Percentiles rank a stretch among this genome's conserved stretches.
These are phyloP conservation scores for Miichthys miiuy DNA, from an alignment of 2,797 vertebrate species.

Conservation along the genomic window DNA sequence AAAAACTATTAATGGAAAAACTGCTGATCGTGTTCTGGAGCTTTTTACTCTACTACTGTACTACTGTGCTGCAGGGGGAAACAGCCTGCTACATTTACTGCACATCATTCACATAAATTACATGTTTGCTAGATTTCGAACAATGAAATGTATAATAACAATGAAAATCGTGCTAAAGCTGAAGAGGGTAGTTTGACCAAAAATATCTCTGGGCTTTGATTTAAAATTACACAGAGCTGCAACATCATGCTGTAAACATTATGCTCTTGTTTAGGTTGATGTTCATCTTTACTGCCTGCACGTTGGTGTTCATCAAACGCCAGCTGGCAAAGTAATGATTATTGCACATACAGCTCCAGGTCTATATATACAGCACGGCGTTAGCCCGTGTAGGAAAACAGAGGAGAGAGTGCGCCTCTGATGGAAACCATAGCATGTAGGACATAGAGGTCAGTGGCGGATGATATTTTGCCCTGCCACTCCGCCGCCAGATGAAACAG, in stretches of 20 bases:
- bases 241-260: neutral
- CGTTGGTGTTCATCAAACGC: neutral
- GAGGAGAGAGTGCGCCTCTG: conserved; percentile 18
- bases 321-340: conserved; percentile 10
- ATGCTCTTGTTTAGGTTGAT: conserved; percentile 10
- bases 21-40: neutral
- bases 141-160: neutral
- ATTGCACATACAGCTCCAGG: neutral
- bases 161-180: neutral
- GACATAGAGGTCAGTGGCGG: conserved; percentile 72
- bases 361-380: conserved; percentile 10
- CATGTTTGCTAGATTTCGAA: neutral
- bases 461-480: conserved; percentile 75
- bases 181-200: neutral
- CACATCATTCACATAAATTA: neutral
- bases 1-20: neutral
- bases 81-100: neutral
- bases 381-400: conserved; percentile 2
- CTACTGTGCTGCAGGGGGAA: neutral
- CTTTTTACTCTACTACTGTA: neutral
- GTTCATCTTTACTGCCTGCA: conserved; percentile 3
- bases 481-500: conserved; percentile 67
- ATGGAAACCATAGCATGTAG: conserved; percentile 64
- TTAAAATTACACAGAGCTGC: neutral
- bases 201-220: neutral